Percentiles rank a stretch among this genome's conserved stretches.
phyloP scores from a whole-genome alignment of 1,140 invertebrate species.

The Achroia grisella region DNA sequence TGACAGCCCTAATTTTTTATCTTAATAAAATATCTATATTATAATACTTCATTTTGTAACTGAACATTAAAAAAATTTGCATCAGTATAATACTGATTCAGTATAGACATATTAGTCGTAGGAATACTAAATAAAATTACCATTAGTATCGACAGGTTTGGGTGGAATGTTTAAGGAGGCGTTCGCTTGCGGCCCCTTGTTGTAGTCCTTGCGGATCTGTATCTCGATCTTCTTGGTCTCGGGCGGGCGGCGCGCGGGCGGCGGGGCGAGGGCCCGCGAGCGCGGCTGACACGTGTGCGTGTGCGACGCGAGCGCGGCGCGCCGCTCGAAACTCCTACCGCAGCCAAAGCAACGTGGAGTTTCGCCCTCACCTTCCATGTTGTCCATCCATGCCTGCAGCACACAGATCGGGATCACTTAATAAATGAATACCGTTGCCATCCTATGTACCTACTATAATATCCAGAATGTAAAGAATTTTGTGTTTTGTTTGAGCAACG shows the following conservation, averaged over 20 bases:
- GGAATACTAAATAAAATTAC: slow-evolving; percentile 19
- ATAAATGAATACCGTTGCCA: too few relatives aligned
- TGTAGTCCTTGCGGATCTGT: slow-evolving; percentile 58
- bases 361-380: slow-evolving; percentile 74
- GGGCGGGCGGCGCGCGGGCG: slow-evolving; percentile 4
- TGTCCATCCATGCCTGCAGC: slow-evolving; percentile 74
- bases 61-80: too few relatives aligned
- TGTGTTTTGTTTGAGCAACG: too few relatives aligned
- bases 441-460: too few relatives aligned
- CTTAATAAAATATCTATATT: too few relatives aligned
- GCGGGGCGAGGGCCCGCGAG: slow-evolving; percentile 28
- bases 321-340: slow-evolving; percentile 79
- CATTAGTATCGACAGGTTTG: slow-evolving; percentile 18
- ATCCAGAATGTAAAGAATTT: too few relatives aligned
- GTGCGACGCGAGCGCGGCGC: slow-evolving; percentile 78
- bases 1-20: too few relatives aligned
- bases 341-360: slow-evolving; percentile 79
- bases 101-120: too few relatives aligned
- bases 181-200: slow-evolving; percentile 26
- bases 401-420: not conserved
- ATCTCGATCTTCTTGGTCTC: slow-evolving; percentile 46
- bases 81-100: too few relatives aligned
- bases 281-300: slow-evolving; percentile 74
- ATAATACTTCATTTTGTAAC: too few relatives aligned
- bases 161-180: slow-evolving; percentile 5